A percentile compares a stretch with the other conserved stretches of the same genome.
These are phyloP conservation scores for Oligia strigilis DNA, from an alignment of 2,888 invertebrate species.

Conservation along the genomic window DNA sequence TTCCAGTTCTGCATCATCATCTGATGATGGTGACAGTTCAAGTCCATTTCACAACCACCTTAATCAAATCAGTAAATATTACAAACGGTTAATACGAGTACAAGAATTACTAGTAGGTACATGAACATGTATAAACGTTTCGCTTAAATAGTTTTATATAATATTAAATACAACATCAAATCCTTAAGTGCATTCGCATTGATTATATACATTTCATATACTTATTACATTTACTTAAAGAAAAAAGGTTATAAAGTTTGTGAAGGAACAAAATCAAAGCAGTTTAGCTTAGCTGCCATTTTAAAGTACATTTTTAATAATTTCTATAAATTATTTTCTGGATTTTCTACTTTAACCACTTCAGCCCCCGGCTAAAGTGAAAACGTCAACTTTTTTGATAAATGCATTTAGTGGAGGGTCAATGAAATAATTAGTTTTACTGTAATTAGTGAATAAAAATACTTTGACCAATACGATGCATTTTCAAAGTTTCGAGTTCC, in stretches of 20 bases:
- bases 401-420: background rate
- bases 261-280: conserved; percentile 8
- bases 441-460: conserved; percentile 1
- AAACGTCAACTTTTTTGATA: background rate
- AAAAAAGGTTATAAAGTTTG: conserved; percentile 8
- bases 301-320: background rate
- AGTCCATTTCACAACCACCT: conserved; percentile 33
- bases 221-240: conserved; percentile 42
- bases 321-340: background rate
- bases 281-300: conserved; percentile 21
- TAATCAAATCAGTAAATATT: conserved; percentile 33
- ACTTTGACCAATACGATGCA: conserved; percentile 3
- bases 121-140: conserved; percentile 59
- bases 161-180: conserved; percentile 82
- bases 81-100: conserved; percentile 48
- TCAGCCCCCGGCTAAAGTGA: background rate
- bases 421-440: background rate
- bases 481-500: conserved; percentile 10
- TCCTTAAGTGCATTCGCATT: conserved; percentile 81
- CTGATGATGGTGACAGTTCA: background rate
- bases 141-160: conserved; percentile 51
- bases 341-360: conserved; percentile 9
- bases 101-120: conserved; percentile 49
- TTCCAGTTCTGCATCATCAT: too few species aligned
- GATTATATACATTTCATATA: conserved; percentile 69